A percentile compares a stretch with the other conserved stretches of the same genome.
These are phyloP conservation scores for Goniozus legneri DNA, from an alignment of 1,140 invertebrate species.

Conservation along the genomic window DNA sequence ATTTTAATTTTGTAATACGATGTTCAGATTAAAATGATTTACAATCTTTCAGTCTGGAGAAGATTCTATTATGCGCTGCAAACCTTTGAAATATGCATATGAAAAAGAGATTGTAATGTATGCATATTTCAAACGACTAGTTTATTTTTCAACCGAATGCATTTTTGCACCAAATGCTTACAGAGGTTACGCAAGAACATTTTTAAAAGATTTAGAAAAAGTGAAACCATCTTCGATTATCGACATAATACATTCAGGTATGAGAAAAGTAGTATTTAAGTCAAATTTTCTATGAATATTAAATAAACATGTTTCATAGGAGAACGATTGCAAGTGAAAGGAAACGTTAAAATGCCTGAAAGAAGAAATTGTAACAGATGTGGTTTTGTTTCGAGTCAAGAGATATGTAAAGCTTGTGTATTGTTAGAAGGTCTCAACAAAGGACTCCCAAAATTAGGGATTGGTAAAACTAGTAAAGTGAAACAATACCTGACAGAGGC, in stretches of 20 bases:
- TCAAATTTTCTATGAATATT: conserved; percentile 5
- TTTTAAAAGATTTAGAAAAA: conserved; percentile 95
- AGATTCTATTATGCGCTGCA: conserved; percentile 87
- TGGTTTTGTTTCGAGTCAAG: conserved; percentile 94
- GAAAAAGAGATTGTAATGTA: conserved; percentile 99
- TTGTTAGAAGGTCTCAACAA: conserved; percentile 93
- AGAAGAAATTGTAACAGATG: conserved; percentile 81
- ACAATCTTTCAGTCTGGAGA: conserved; percentile 67
- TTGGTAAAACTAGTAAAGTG: conserved; percentile 80
- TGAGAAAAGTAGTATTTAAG: conserved; percentile 10
- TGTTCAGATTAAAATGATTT: too few relatives aligned
- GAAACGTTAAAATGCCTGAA: conserved; percentile 75
- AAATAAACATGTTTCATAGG: conserved; percentile 54
- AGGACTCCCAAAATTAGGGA: conserved; percentile 82
- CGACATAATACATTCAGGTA: conserved; percentile 96
- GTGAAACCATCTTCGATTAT: conserved; percentile 91
- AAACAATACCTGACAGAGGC: conserved; percentile 51
- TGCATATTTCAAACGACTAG: conserved; percentile 94
- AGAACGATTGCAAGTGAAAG: conserved; percentile 81
- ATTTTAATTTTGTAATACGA: too few relatives aligned
- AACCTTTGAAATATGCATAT: conserved; percentile 98
- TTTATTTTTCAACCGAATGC: conserved; percentile 99
- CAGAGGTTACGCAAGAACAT: conserved; percentile 86
- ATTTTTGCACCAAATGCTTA: conserved; percentile 98
- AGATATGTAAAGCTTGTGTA: conserved; percentile 95